These are phyloP conservation scores for Mastacembelus armatus DNA, from an alignment of 2,797 vertebrate genomes.

Conservation along the genomic window DNA sequence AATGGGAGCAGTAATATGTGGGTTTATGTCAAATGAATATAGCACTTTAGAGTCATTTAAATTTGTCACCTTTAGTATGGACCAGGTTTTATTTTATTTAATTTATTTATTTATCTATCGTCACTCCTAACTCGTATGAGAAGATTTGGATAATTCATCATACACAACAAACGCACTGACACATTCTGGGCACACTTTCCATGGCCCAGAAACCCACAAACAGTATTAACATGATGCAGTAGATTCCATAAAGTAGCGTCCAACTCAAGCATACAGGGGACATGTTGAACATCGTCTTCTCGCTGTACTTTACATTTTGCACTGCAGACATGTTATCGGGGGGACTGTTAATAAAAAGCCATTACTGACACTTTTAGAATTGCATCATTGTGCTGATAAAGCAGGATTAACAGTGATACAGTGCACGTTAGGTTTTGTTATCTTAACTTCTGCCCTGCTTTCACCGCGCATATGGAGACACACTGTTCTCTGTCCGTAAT, in stretches of 20 bases:
- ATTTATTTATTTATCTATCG: too few species aligned
- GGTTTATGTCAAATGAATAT: conserved; percentile 23
- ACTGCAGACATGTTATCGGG: not conserved
- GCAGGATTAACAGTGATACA: conserved; percentile 1
- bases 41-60: conserved; percentile 21
- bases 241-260: not conserved
- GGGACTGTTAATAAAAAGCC: conserved; percentile 28
- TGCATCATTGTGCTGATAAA: conserved; percentile 14
- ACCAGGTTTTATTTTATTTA: not conserved
- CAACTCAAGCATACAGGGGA: conserved; percentile 10
- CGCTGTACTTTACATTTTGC: not conserved
- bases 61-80: conserved; percentile 1
- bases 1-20: conserved; percentile 8
- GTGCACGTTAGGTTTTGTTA: conserved; percentile 27
- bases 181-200: conserved; percentile 20
- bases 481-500: conserved; percentile 50
- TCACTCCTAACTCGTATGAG: conserved; percentile 5
- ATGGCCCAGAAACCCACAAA: conserved; percentile 60
- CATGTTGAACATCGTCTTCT: not conserved
- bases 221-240: conserved; percentile 12
- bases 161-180: conserved; percentile 42
- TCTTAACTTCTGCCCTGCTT: conserved; percentile 40
- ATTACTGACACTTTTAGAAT: not conserved
- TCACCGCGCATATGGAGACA: conserved; percentile 17
- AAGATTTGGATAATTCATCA: conserved; percentile 52